Evolutionary conservation across 1,140 invertebrate genomes (phyloP).

Genomic region (Musca domestica): DNA sequence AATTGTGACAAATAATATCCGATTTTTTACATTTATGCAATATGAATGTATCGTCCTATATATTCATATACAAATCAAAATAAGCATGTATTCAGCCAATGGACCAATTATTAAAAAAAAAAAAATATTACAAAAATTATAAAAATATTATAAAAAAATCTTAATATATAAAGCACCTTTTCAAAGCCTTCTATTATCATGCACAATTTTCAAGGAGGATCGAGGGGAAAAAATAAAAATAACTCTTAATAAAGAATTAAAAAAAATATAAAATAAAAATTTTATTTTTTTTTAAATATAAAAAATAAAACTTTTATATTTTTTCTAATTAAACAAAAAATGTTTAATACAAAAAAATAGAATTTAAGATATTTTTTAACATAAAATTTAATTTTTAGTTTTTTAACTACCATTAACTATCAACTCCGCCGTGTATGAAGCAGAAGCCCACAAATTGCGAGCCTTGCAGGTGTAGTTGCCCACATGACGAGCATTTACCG

Average conservation of each 20-base stretch:
- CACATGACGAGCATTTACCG: constrained; percentile 57
- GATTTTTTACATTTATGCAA: no score
- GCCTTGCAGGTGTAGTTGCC: constrained; percentile 68
- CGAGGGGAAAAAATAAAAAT: neutral
- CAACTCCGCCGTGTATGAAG: constrained; percentile 44
- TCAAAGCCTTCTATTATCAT: neutral
- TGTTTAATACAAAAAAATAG: neutral
- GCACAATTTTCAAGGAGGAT: neutral
- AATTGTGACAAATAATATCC: no score
- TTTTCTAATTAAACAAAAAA: neutral
- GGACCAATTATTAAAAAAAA: no score
- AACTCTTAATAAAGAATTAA: neutral
- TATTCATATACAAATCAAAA: no score
- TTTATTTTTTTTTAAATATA: neutral
- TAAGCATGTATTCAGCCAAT: no score
- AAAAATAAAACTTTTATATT: neutral
- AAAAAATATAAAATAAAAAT: neutral
- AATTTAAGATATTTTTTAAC: neutral
- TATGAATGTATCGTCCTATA: no score
- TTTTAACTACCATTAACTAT: constrained; percentile 46
- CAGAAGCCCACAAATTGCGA: constrained; percentile 65
- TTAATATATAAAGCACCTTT: no score
- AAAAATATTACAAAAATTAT: no score
- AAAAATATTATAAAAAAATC: no score
- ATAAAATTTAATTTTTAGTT: constrained; percentile 28